Base-by-base conservation (phyloP, 2,888 invertebrate species). In the Alloscopus bannaensis region DNA sequence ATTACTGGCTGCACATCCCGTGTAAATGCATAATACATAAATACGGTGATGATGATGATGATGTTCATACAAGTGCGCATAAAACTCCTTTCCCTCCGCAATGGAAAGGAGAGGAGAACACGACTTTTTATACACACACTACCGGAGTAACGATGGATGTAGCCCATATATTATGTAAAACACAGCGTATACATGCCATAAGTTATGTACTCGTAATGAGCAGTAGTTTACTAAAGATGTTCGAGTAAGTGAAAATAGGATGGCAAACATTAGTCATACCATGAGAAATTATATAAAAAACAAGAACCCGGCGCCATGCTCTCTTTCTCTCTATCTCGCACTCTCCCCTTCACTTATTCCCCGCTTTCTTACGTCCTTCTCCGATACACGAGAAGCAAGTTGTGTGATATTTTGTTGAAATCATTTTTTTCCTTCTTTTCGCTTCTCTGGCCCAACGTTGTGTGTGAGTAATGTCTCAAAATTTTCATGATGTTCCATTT, bases 201-300 rank as follows among this genome's bases (percentile, higher is more conserved):
- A n/a, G n/a, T 45, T 45, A 45, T 45, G 52, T 52, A 22, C 52
- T 57, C 29, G 57, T 31, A 57, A 57, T 57, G 57, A 57, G 57
- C 18, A 57, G 6, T 29, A 57, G 57, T 57, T 57, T 52, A 47
- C 52, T 55, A 24, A 50, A 47, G 47, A 65, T 20, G 45, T 29
- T 29, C 20, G n/a, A 45, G 50, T 55, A 55, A 65, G 73, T 73
- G 73, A 73, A 75, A 68, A 60, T 65, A 50, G 62, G 55, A 84
- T 82, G 81, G 82, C 80, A 82, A 81, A 81, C 84, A 83, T 84
- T 83, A 84, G 84, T 84, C 84, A 84, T 82, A 81, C 73, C 42
- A 60, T 71, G 72, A 71, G 72, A 79, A 66, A 72, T 77, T 77
- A 77, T 62, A 77, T 69, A 77, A 69, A n/a, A n/a, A 77, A 62